Evolutionary conservation across 2,888 invertebrate species (phyloP).

Genomic region (Drosophila pseudotakahashii): DNA sequence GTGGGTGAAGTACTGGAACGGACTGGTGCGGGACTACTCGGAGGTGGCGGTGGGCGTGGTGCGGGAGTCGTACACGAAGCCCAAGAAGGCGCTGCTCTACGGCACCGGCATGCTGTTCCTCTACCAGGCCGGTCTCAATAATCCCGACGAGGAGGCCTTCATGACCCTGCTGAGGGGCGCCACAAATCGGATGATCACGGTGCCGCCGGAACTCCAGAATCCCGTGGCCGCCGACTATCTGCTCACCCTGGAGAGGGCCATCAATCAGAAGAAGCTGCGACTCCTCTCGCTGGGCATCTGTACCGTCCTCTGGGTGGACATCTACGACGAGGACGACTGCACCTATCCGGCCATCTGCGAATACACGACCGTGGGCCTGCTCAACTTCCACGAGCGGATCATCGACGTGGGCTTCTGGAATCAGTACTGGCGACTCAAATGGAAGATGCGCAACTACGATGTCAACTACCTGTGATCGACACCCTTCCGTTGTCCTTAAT

Average conservation of each 20-base stretch:
- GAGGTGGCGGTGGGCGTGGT: slow-evolving; percentile 85
- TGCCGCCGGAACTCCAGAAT: slow-evolving; percentile 89
- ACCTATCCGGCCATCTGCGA: slow-evolving; percentile 91
- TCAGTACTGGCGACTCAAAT: slow-evolving; percentile 92
- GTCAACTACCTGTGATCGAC: slow-evolving; percentile 84
- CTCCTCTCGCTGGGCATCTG: slow-evolving; percentile 89
- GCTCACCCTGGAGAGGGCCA: slow-evolving; percentile 87
- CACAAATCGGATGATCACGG: slow-evolving; percentile 88
- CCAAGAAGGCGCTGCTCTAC: slow-evolving; percentile 88
- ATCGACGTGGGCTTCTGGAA: slow-evolving; percentile 94
- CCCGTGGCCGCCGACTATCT: slow-evolving; percentile 88
- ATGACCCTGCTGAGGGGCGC: slow-evolving; percentile 86
- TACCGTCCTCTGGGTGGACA: slow-evolving; percentile 92
- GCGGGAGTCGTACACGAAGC: slow-evolving; percentile 89
- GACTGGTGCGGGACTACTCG: slow-evolving; percentile 90
- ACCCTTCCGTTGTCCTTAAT: slow-evolving; percentile 45
- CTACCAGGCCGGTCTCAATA: slow-evolving; percentile 86
- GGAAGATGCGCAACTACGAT: slow-evolving; percentile 94
- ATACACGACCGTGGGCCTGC: slow-evolving; percentile 89
- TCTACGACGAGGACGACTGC: slow-evolving; percentile 88
- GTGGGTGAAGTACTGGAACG: slow-evolving; percentile 91
- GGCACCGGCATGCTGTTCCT: slow-evolving; percentile 85
- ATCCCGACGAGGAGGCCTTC: slow-evolving; percentile 90
- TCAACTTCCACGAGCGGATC: slow-evolving; percentile 88
- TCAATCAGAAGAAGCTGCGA: slow-evolving; percentile 89